Percentiles rank a stretch among this genome's conserved stretches.
phyloP scores from a whole-genome alignment of 2,113 vertebrate genomes.

The Erpornis zantholeuca region DNA sequence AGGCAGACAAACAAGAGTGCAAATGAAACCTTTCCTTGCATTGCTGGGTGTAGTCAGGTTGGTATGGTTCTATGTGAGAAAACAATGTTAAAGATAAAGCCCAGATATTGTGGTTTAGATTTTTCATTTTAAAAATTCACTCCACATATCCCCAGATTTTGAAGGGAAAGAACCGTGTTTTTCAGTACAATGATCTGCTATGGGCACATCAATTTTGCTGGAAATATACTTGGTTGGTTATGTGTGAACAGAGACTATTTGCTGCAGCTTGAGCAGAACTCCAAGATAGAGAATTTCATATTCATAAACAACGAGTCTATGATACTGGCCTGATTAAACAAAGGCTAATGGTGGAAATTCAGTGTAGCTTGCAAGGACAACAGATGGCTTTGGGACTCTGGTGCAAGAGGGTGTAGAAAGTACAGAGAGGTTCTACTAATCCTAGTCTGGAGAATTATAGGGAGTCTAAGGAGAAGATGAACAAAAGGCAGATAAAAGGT shows the following conservation, averaged over 20 bases:
- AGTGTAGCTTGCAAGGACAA: background rate
- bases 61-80: fast-evolving
- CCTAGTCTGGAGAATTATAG: background rate
- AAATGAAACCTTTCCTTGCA: background rate
- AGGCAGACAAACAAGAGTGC: fast-evolving
- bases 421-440: background rate
- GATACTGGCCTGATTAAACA: background rate
- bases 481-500: background rate
- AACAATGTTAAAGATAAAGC: background rate
- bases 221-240: background rate
- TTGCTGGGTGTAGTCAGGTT: background rate
- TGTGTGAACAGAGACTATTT: background rate
- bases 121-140: background rate
- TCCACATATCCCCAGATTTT: background rate
- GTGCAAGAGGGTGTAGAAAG: background rate
- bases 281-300: background rate
- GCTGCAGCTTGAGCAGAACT: background rate
- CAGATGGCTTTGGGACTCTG: background rate
- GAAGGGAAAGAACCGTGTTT: background rate
- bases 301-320: background rate
- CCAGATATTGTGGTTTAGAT: background rate
- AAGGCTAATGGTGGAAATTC: background rate
- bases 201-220: fast-evolving
- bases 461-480: background rate
- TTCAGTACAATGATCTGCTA: background rate